Evolutionary conservation across 2,113 vertebrate species (phyloP), one percentile per base, ranked within the genome.

Genomic region (Albula goreensis): DNA sequence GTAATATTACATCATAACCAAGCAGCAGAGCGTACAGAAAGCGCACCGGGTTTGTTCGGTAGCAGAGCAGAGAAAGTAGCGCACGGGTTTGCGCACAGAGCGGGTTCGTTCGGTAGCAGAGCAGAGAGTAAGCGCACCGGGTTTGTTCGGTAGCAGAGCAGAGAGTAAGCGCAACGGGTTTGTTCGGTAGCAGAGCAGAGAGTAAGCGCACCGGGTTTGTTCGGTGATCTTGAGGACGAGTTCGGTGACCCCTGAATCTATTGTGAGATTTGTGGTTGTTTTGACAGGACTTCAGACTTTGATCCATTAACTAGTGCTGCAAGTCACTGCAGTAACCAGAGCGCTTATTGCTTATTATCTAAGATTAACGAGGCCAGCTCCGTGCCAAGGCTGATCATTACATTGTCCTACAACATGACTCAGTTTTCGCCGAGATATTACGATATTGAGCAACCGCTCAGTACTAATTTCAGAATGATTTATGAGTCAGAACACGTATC

Each of bases 291-390:
- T 41, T 41, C 53, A 88, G 79, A 78, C 89, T 89, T 92, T 92
- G 90, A 92, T 93, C 90, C 87, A 86, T 87, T 90, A 93, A 94
- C 87, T 88, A 90, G 89, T 83, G 89, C 90, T 87, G 4, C 22
- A 51, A 87, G 86, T 88, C 90, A 86, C 50, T 90, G 90, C 90
- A 92, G 88, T 90, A 87, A 63, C 81, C 78, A 78, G 81, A 88
- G 82, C 31, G 87, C 41, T 87, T 80, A 74, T 77, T 82, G 87
- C 41, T 87, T 80, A 74, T 77, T 82, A 63, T 89, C 86, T 89
- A 88, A 90, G 87, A 87, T 90, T 91, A 88, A 91, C 49, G 82
- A 90, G 80, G 15, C 86, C 81, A 89, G 88, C 80, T 51, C 50
- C 6, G 6, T 88, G 90, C 88, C 89, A 74, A 74, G 78, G 31